phyloP scores from a whole-genome alignment of 2,113 vertebrate species.

The Dipodomys stephensi region DNA sequence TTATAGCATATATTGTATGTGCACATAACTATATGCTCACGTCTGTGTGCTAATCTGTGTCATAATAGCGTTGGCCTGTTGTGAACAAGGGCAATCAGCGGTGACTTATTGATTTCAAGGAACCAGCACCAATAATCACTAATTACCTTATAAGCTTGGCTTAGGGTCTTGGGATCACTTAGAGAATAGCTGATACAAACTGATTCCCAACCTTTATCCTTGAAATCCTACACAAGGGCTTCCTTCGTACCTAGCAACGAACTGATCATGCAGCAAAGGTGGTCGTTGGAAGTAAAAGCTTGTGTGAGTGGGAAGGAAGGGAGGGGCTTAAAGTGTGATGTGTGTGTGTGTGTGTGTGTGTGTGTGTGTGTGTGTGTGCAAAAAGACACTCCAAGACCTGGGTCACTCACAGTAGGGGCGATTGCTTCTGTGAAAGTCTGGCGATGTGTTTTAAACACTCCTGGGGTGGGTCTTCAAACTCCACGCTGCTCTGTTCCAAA shows the following conservation, averaged over 20 bases:
- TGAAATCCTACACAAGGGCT: conserved; percentile 15
- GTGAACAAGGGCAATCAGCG: conserved; percentile 69
- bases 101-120: not conserved
- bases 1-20: too few relatives aligned
- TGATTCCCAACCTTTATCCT: not conserved
- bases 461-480: conserved; percentile 56
- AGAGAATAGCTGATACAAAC: conserved; percentile 25
- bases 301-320: not conserved
- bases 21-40: too few relatives aligned
- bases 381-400: not conserved
- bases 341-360: too few relatives aligned
- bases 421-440: conserved; percentile 74
- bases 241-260: not conserved
- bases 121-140: conserved; percentile 34
- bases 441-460: conserved; percentile 82
- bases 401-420: conserved; percentile 79
- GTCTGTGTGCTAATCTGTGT: too few relatives aligned
- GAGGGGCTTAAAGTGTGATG: not conserved
- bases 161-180: not conserved
- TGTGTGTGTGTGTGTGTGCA: too few relatives aligned
- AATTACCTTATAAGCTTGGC: conserved; percentile 34
- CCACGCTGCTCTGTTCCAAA: conserved; percentile 62
- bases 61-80: not conserved
- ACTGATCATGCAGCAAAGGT: not conserved
- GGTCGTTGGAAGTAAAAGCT: conserved; percentile 41